phyloP scores from a whole-genome alignment of 2,797 vertebrate genomes.

The Pteropus rufus region DNA sequence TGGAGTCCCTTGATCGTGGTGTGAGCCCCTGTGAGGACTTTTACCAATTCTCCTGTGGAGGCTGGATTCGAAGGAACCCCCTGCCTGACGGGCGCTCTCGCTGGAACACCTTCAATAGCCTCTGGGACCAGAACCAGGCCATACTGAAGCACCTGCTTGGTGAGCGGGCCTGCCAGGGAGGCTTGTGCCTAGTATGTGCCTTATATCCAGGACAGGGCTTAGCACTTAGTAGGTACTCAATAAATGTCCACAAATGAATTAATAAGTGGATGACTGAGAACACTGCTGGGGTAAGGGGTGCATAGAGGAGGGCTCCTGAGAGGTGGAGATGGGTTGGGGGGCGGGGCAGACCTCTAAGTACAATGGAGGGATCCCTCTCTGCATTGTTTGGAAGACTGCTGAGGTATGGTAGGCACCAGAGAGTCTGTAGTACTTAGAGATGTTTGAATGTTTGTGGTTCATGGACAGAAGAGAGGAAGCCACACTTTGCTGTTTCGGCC shows the following conservation, averaged over 20 bases:
- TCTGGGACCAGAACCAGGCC: conserved; percentile 99
- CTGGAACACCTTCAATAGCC: conserved; percentile 98
- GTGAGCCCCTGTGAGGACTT: conserved; percentile 95
- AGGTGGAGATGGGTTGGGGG: neutral
- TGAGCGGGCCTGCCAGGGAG: conserved; percentile 71
- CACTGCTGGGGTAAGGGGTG: neutral
- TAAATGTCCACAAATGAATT: neutral
- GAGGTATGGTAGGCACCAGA: neutral
- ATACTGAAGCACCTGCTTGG: conserved; percentile 96
- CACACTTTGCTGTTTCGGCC: neutral
- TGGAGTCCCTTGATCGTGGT: conserved; percentile 92
- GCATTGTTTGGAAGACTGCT: neutral
- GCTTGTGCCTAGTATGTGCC: neutral
- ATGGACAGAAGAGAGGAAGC: neutral
- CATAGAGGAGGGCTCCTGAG: neutral
- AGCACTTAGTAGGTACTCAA: neutral
- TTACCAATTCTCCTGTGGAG: conserved; percentile 96
- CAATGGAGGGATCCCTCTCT: neutral
- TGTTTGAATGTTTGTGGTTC: neutral
- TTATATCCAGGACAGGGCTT: neutral
- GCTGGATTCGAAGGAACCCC: conserved; percentile 96
- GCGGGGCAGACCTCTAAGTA: neutral
- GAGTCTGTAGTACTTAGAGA: neutral
- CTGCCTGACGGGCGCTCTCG: conserved; percentile 93
- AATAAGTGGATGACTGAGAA: neutral